phyloP scores from a whole-genome alignment of 2,113 vertebrate species.

The Colossoma macropomum region DNA sequence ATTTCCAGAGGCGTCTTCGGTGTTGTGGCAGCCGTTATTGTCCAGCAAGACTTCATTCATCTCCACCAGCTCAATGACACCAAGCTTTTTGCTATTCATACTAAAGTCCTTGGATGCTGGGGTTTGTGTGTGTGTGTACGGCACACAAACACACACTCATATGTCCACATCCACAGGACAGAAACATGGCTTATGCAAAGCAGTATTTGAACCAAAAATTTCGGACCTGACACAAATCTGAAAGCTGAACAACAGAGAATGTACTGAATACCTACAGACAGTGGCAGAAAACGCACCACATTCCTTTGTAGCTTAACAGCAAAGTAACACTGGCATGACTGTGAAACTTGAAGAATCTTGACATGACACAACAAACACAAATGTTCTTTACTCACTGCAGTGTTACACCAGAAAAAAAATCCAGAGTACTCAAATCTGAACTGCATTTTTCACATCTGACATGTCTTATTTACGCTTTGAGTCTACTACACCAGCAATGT shows the following conservation, averaged over 20 bases:
- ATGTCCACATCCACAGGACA: slow-evolving; percentile 36
- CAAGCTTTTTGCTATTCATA: not conserved
- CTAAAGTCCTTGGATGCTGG: slow-evolving; percentile 25
- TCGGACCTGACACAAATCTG: slow-evolving; percentile 9
- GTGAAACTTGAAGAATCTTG: slow-evolving; percentile 51
- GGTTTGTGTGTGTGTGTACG: not conserved
- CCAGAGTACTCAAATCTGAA: not conserved
- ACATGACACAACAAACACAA: slow-evolving; percentile 49
- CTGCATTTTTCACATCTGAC: slow-evolving; percentile 4
- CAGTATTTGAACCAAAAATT: slow-evolving; percentile 60
- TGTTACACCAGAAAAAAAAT: slow-evolving; percentile 36
- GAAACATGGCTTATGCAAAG: slow-evolving; percentile 47
- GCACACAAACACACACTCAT: not conserved
- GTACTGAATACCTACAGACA: slow-evolving; percentile 41
- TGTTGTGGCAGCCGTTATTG: not conserved
- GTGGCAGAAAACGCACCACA: slow-evolving; percentile 47
- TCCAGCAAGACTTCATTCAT: not conserved
- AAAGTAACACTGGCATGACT: slow-evolving; percentile 46
- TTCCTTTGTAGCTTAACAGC: slow-evolving; percentile 43
- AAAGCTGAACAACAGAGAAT: slow-evolving; percentile 35
- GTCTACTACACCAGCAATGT: slow-evolving; percentile 31
- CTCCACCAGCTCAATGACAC: not conserved
- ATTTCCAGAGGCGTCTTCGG: slow-evolving; percentile 29
- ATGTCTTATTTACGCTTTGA: slow-evolving; percentile 17
- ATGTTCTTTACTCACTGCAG: slow-evolving; percentile 39